A percentile compares a stretch with the other conserved stretches of the same genome.
Conservation (phyloP, 2,888 invertebrate genomes). For the Nymphalis polychloros region DNA sequence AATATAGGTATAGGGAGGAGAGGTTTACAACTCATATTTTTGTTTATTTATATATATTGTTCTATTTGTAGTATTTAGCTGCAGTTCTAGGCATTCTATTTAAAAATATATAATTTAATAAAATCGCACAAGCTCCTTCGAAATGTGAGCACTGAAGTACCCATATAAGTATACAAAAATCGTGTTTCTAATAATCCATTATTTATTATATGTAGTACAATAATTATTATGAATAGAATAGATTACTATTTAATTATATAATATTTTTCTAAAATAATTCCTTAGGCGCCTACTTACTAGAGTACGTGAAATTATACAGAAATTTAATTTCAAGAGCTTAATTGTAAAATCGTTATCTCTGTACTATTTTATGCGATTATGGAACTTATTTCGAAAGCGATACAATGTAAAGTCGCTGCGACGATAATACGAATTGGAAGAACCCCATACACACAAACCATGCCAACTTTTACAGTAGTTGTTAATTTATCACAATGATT, state of each 20-base stretch:
- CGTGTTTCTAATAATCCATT: too few relatives aligned
- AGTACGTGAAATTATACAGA: slow-evolving; percentile 4
- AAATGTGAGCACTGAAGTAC: too few relatives aligned
- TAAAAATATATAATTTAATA: not conserved
- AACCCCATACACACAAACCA: slow-evolving; percentile 30
- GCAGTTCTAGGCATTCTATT: too few relatives aligned
- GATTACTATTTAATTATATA: too few relatives aligned
- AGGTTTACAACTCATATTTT: not conserved
- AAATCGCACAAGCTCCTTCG: not conserved
- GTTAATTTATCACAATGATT: slow-evolving; percentile 45
- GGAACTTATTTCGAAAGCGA: slow-evolving; percentile 1
- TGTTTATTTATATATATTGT: too few relatives aligned
- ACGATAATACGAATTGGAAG: slow-evolving; percentile 18
- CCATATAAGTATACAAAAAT: too few relatives aligned
- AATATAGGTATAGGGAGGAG: not conserved
- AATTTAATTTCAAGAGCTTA: slow-evolving; percentile 14
- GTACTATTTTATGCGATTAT: slow-evolving; percentile 18
- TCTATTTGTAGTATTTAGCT: too few relatives aligned
- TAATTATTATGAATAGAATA: too few relatives aligned
- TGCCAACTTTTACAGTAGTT: slow-evolving; percentile 43
- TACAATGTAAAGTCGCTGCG: slow-evolving; percentile 8
- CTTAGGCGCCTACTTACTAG: too few relatives aligned
- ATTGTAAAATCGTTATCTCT: not conserved
- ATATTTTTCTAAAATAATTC: too few relatives aligned
- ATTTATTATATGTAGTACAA: too few relatives aligned